phyloP scores from a whole-genome alignment of 2,888 invertebrate species.

The Epistrophella euchroma region DNA sequence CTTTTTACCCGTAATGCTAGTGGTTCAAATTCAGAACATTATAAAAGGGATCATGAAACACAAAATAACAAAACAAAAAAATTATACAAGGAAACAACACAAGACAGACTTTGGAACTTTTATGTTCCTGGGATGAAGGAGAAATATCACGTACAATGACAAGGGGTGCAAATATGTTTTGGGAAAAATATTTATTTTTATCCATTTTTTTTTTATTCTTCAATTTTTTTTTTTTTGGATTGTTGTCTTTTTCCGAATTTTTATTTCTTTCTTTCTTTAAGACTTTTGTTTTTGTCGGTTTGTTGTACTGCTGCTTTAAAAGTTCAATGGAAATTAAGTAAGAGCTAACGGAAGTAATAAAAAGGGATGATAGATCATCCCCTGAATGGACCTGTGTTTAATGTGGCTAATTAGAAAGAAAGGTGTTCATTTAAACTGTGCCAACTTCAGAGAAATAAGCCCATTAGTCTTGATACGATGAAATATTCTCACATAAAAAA shows the following conservation, averaged over 20 bases:
- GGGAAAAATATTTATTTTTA: conserved; percentile 45
- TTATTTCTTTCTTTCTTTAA: conserved; percentile 17
- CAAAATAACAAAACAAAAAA: conserved; percentile 34
- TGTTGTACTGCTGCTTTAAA: background rate
- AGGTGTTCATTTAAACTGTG: no score
- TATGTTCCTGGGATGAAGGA: conserved; percentile 63
- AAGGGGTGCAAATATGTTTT: conserved; percentile 71
- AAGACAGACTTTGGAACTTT: conserved; percentile 59
- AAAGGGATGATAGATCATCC: background rate
- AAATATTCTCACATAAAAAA: no score
- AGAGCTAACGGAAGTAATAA: background rate
- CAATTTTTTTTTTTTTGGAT: background rate
- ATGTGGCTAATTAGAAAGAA: no score
- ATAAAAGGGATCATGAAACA: conserved; percentile 67
- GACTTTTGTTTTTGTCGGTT: background rate
- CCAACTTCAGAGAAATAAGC: no score
- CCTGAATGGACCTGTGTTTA: no score
- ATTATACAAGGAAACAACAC: conserved; percentile 49
- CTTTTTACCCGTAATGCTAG: conserved; percentile 58
- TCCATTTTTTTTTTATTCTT: conserved; percentile 2
- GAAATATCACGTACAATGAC: conserved; percentile 62
- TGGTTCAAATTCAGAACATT: conserved; percentile 70
- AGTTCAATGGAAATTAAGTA: background rate
- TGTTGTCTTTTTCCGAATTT: background rate
- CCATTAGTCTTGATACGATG: no score